Base-by-base conservation (phyloP, 2,113 vertebrate species). In the Thomomys bottae region DNA sequence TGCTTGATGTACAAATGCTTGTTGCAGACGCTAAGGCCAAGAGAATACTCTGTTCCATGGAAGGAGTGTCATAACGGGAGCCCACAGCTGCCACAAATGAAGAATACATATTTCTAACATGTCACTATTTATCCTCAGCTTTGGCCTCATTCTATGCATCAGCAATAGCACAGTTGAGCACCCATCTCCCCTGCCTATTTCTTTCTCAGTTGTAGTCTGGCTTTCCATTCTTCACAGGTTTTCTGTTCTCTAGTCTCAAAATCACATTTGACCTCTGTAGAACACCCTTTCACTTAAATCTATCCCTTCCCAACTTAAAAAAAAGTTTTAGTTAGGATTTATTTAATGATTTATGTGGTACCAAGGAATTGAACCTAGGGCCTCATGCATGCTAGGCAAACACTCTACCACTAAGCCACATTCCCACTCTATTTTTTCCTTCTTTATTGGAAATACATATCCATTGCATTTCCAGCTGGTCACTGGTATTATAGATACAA, bases 211-310 rank as follows among this genome's bases (percentile, higher is more conserved):
- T 21, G 10, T 45, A 38, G 49, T 17, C 59, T 93, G 8, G 9
- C 38, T 93, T 82, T 78, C 34, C 21, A 21, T 67, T 49, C 79
- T 87, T 36, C 11, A 3, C n/a, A 73, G 59, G 36, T 36, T 78
- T 84, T 76, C 42, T 38, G 30, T 72, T 76, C 34, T 67, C 61
- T 89, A 59, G 61, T 59, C 79, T 93, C 71, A 32, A 82, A 93
- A 38, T 83, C 26, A 64, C 20, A 38, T 54, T 66, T 80, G 79
- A 17, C 18, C 67, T 70, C 38, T 57, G 49, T 70, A 36, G 28
- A 64, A n/a, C 14, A 42, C 32, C 17, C 72, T 72, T 75, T 79
- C 36, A 70, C n/a, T 66, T 54, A 54, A 4, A 54, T 54, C 14
- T 54, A 4, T 15, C 49, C 12, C 49, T 54, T 15, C 49, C 49